phyloP scores from a whole-genome alignment of 1,140 invertebrate genomes.

The Ptiloglossa arizonensis region DNA sequence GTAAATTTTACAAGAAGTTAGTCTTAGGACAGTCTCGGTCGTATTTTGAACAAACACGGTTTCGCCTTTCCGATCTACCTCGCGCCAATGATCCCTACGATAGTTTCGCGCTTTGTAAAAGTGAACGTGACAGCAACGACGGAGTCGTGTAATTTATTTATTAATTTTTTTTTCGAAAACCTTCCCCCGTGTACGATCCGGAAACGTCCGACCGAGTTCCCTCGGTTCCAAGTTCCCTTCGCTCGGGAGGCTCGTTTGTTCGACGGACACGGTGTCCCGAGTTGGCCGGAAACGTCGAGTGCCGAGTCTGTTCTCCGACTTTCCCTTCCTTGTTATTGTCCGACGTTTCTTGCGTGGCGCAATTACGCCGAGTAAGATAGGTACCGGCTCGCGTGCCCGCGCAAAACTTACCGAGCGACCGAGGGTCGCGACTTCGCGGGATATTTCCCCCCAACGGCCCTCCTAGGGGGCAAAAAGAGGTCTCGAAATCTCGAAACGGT shows the following conservation, averaged over 20 bases:
- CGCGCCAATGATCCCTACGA: no score
- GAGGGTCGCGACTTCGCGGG: background rate
- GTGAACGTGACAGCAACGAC: no score
- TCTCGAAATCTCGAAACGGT: constrained; percentile 12
- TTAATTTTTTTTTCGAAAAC: no score
- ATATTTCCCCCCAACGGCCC: background rate
- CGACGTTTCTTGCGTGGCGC: constrained; percentile 17
- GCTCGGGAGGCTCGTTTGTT: no score
- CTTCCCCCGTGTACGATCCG: background rate
- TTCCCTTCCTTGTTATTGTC: constrained; percentile 4
- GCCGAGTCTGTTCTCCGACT: background rate
- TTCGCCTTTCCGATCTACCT: no score
- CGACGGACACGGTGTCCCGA: background rate
- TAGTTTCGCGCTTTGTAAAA: no score
- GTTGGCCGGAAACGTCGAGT: background rate
- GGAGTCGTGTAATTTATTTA: no score
- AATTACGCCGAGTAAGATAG: constrained; percentile 49
- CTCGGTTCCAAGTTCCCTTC: no score
- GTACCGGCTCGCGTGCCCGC: no score
- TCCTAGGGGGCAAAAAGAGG: constrained; percentile 34
- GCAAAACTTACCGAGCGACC: background rate
- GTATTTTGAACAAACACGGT: no score
- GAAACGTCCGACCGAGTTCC: background rate
- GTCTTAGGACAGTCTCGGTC: no score
- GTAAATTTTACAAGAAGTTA: no score